These are phyloP conservation scores for Aphidoletes aphidimyza DNA, from an alignment of 2,888 invertebrate species.

Conservation along the genomic window DNA sequence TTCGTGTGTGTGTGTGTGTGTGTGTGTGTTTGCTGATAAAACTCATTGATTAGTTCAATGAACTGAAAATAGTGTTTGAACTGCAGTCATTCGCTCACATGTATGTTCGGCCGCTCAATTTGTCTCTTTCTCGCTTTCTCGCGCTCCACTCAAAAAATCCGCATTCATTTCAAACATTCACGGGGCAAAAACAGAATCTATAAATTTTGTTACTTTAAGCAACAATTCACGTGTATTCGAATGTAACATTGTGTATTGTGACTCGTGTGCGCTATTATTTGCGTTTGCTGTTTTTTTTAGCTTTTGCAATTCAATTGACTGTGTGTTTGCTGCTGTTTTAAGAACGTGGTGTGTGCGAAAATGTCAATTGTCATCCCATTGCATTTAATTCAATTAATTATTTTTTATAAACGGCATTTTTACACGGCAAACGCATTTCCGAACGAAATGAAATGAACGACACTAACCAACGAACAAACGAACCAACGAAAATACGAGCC, in stretches of 20 bases:
- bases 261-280: not conserved
- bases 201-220: not conserved
- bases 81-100: slow-evolving; percentile 9
- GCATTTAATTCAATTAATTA: slow-evolving; percentile 21
- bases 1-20: too few species aligned
- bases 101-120: not conserved
- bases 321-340: too few species aligned
- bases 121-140: not conserved
- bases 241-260: too few species aligned
- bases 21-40: not conserved
- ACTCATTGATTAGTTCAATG: slow-evolving; percentile 47
- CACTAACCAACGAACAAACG: too few species aligned
- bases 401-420: not conserved
- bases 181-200: not conserved
- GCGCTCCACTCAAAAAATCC: not conserved
- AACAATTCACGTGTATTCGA: not conserved
- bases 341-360: not conserved
- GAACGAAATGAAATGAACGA: too few species aligned
- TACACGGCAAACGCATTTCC: too few species aligned
- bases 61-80: slow-evolving; percentile 51
- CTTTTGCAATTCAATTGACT: too few species aligned
- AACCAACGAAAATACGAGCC: too few species aligned
- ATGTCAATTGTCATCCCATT: not conserved
- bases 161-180: too few species aligned
- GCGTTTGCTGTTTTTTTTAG: not conserved